These are phyloP conservation scores for Mobula hypostoma DNA, from an alignment of 2,113 vertebrate species.

Conservation along the genomic window DNA sequence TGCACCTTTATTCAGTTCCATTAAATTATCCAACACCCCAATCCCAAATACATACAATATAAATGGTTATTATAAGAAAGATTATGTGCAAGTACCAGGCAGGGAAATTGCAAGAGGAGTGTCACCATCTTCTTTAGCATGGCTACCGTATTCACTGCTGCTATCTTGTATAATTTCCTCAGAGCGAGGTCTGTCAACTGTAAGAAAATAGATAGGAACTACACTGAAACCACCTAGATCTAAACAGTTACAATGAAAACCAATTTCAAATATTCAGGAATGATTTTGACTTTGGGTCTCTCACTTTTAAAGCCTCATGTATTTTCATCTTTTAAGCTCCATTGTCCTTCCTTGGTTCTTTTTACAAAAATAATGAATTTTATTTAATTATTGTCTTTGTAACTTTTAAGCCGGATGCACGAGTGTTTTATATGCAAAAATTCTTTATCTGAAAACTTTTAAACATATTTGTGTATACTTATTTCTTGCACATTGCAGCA, in stretches of 20 bases:
- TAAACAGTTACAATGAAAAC: background rate
- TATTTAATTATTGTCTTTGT: background rate
- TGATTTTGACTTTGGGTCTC: background rate
- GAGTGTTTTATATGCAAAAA: background rate
- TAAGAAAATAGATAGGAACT: background rate
- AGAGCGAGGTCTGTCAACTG: slow-evolving; percentile 67
- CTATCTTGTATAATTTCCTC: slow-evolving; percentile 74
- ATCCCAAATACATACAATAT: background rate
- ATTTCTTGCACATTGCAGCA: background rate
- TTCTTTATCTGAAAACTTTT: background rate
- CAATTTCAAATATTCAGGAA: background rate
- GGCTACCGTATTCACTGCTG: slow-evolving; percentile 65
- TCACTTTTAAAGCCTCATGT: too few relatives aligned
- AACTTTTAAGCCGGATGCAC: background rate
- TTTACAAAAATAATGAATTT: background rate
- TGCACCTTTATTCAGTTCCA: background rate
- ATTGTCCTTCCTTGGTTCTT: slow-evolving; percentile 35
- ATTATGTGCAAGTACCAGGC: slow-evolving; percentile 56
- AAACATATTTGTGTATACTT: too few relatives aligned
- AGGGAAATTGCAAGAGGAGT: slow-evolving; percentile 64
- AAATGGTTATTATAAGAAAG: background rate
- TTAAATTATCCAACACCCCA: background rate
- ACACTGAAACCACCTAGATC: background rate
- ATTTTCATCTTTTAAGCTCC: background rate
- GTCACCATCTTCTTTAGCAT: slow-evolving; percentile 62